Evolutionary conservation across 2,888 invertebrate genomes (phyloP), one percentile per base, ranked within the genome.

Genomic region (Hypomecis atomaria): DNA sequence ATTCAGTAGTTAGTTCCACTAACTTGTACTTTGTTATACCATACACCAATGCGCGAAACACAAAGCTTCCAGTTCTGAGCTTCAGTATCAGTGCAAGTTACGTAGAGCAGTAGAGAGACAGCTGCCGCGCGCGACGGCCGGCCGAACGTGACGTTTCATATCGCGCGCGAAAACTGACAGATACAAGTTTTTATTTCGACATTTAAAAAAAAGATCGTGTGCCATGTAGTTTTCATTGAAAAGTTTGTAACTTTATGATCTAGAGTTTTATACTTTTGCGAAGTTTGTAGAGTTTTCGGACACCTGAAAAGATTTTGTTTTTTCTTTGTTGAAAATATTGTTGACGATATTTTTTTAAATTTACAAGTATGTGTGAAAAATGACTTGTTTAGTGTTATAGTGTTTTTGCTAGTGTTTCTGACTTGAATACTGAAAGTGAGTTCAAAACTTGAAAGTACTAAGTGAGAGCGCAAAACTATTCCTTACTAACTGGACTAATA

Each of bases 111-210:
- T 63, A 56, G 49, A 42, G 38, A 45, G 47, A 13, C 11, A 64
- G 66, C 67, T 7, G 48, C 49, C 66, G 65, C 37, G 55, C 43
- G 50, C 48, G 64, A 40, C 66, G 60, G 66, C 62, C 70, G 66
- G 59, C 62, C 54, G 65, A 59, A 23, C 45, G 23, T 33, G 10
- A 47, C 38, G 38, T 9, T 47, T 23, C 33, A 23, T 33, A 23
- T 47, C 44, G 56, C 53, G 53, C 59, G 59, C 59, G 53, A 47
- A 52, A 53, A 53, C 45, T 44, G 38, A 38, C 56, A 47, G 38
- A 23, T 10, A 3, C 13, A 55, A 34, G 36, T 44, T 53, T 54
- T 43, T 43, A 11, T 9, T 44, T 23, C 6, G 6, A 6, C 10
- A 6, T 3, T 38, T 40, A 23, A 10, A 9, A 55, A 45, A 55